Base-by-base conservation (phyloP, 2,888 invertebrate genomes). In the Blomia tropicalis region DNA sequence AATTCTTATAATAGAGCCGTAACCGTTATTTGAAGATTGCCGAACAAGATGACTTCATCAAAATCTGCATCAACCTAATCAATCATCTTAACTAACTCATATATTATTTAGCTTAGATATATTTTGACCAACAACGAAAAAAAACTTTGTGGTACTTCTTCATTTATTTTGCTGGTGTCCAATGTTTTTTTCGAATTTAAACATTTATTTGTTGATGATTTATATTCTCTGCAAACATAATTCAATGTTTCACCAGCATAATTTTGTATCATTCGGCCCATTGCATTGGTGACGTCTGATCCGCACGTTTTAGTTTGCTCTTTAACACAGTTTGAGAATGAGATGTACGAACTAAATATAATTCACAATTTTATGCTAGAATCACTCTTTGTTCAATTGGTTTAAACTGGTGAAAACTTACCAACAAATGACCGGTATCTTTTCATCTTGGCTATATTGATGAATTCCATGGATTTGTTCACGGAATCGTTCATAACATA, bases 121-220 rank as follows among this genome's bases (percentile, higher is more conserved):
- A 61, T 54, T 61, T 61, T 61, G n/a, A 61, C 61, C 36, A 61
- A 29, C 27, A 61, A 56, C 31, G 61, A 61, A 32, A 61, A 61
- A 32, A 61, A 61, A 14, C 25, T 54, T 32, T 61, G 23, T n/a
- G 61, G 61, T 22, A 58, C 25, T 19, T 58, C 54, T 47, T 61
- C 61, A 29, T n/a, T 23, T 22, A 54, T 54, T 3, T 53, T n/a
- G 30, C 47, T 61, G 23, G 25, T n/a, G 5, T 54, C 32, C 14
- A n/a, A 19, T n/a, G 5, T 25, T 4, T 30, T 53, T 2, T 19
- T 1, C 4, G 22, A 56, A 17, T 31, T 25, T 36, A 17, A 3
- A 32, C 54, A 51, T 19, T 61, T 53, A 25, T 36, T 56, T n/a
- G 19, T 7, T 19, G 11, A 7, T 36, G 36, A 22, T 29, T 27